Conservation (phyloP, 2,888 invertebrate genomes). For the Stenolophus ochropezus region DNA sequence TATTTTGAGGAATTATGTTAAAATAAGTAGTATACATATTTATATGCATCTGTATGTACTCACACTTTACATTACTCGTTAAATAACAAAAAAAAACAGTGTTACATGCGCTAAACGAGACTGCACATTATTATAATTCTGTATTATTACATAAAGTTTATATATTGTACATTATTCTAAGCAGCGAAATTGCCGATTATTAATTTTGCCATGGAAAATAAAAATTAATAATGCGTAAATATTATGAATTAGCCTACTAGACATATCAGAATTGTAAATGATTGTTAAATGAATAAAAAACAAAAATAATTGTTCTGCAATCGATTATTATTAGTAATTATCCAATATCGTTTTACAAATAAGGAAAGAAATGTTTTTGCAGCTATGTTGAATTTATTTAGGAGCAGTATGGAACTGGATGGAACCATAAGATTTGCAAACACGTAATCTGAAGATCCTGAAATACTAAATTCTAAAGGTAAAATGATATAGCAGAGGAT, state of each 20-base stretch:
- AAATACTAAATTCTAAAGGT: too few relatives aligned
- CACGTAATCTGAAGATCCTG: too few relatives aligned
- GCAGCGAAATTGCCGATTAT: constrained; percentile 60
- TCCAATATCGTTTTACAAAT: too few relatives aligned
- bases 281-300: constrained; percentile 69
- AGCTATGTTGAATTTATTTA: too few relatives aligned
- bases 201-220: constrained; percentile 59
- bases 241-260: constrained; percentile 65
- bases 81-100: constrained; percentile 51
- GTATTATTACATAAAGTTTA: constrained; percentile 57
- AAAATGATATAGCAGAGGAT: too few relatives aligned
- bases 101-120: constrained; percentile 60
- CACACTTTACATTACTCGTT: constrained; percentile 60
- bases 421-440: too few relatives aligned
- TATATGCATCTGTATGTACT: constrained; percentile 60
- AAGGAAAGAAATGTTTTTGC: too few relatives aligned
- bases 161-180: constrained; percentile 60
- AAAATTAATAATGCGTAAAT: constrained; percentile 58
- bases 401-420: too few relatives aligned
- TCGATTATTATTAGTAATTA: neutral
- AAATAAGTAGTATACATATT: constrained; percentile 58
- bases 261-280: constrained; percentile 70
- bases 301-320: constrained; percentile 69
- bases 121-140: constrained; percentile 60
- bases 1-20: constrained; percentile 38